Conservation (phyloP, 2,113 vertebrate genomes). For the Bos taurus region DNA sequence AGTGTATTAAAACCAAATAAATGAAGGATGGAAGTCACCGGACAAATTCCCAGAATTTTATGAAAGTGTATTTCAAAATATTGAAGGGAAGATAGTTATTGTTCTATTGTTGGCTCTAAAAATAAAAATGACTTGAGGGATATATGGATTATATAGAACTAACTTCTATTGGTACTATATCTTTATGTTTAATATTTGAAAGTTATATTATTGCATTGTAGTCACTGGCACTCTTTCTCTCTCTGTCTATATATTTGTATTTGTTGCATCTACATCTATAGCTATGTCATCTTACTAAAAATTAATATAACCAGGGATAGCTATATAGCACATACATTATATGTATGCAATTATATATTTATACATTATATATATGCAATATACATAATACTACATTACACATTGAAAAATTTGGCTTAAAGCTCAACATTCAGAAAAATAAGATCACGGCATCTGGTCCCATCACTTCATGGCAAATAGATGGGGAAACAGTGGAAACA, state of each 20-base stretch:
- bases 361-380: background rate
- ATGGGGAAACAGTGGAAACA: background rate
- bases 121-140: background rate
- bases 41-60: background rate
- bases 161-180: background rate
- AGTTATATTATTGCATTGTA: background rate
- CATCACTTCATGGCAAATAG: background rate
- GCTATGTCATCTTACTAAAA: background rate
- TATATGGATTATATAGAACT: background rate
- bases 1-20: conserved; percentile 31
- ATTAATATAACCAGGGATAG: background rate
- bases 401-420: background rate
- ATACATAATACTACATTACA: background rate
- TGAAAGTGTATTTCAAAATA: background rate
- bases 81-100: background rate
- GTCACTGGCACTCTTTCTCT: background rate
- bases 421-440: too few species aligned
- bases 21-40: background rate
- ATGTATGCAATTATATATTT: background rate
- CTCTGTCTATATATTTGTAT: background rate
- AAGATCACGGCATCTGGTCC: too few species aligned
- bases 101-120: background rate
- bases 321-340: background rate
- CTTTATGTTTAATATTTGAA: background rate
- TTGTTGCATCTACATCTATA: background rate